Conservation (phyloP, 2,113 vertebrate species). For the Emydura subglobosa region DNA sequence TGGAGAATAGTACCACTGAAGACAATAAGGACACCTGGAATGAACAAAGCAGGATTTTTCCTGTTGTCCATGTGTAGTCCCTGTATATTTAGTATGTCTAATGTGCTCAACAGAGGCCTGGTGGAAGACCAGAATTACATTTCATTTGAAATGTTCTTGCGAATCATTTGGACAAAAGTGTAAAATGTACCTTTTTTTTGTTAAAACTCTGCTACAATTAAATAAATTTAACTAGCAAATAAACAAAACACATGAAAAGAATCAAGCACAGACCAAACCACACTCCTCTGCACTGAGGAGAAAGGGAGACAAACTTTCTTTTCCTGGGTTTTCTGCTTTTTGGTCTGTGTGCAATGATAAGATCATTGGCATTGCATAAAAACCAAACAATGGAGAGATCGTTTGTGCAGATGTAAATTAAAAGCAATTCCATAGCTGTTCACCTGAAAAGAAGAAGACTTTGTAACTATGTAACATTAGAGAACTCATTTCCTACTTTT, state of each 20-base stretch:
- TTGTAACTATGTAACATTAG: neutral
- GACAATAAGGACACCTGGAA: constrained; percentile 51
- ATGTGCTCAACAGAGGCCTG: neutral
- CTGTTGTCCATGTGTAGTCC: constrained; percentile 33
- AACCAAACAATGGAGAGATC: constrained; percentile 36
- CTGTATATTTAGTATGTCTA: neutral
- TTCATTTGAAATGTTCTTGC: constrained; percentile 42
- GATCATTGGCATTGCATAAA: constrained; percentile 52
- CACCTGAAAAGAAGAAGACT: constrained; percentile 1
- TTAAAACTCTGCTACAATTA: constrained; percentile 33
- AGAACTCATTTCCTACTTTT: constrained; percentile 40
- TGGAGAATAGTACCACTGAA: constrained; percentile 42
- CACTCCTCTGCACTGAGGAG: neutral
- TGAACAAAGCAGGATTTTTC: constrained; percentile 46
- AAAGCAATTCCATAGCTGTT: constrained; percentile 29
- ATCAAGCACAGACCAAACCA: neutral
- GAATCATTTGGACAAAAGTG: constrained; percentile 58
- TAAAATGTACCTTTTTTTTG: constrained; percentile 39
- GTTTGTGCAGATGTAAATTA: constrained; percentile 25
- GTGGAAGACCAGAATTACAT: neutral
- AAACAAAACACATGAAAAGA: constrained; percentile 48
- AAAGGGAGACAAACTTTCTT: constrained; percentile 21
- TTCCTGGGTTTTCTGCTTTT: neutral
- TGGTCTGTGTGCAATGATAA: constrained; percentile 4
- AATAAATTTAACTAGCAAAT: constrained; percentile 60